A percentile compares a stretch with the other conserved stretches of the same genome.
These are phyloP conservation scores for Idaea dimidiata DNA, from an alignment of 2,888 invertebrate genomes.

Conservation along the genomic window DNA sequence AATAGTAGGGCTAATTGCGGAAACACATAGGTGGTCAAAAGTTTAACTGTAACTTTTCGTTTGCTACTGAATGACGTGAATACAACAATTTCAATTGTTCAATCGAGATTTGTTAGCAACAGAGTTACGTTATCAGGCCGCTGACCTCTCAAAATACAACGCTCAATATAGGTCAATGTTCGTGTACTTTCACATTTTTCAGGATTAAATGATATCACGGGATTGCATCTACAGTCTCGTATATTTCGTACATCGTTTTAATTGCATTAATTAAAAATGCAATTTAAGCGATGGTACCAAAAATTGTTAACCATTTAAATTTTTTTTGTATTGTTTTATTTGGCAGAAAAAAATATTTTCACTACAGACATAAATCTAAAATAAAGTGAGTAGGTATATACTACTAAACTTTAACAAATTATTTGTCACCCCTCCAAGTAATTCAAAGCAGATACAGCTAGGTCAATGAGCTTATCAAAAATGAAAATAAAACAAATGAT, in stretches of 20 bases:
- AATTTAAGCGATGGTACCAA: not conserved
- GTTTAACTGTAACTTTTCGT: too few species aligned
- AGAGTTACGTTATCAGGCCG: too few species aligned
- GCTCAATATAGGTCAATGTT: not conserved
- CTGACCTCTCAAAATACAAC: not conserved
- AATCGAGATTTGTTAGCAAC: too few species aligned
- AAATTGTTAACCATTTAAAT: not conserved
- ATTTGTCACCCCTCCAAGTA: too few species aligned
- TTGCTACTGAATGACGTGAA: too few species aligned
- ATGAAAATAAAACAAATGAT: too few species aligned
- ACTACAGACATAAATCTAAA: not conserved
- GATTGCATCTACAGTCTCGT: not conserved
- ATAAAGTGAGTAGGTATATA: not conserved
- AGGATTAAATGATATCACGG: not conserved
- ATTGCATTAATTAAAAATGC: conserved; percentile 1
- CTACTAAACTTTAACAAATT: too few species aligned
- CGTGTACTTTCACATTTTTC: not conserved
- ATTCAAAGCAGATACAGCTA: too few species aligned
- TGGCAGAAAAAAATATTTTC: not conserved
- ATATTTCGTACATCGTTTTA: not conserved
- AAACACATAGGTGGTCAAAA: too few species aligned
- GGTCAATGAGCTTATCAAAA: too few species aligned
- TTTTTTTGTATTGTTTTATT: not conserved
- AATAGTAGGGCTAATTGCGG: too few species aligned
- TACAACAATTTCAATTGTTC: too few species aligned